Conservation (phyloP, 2,113 vertebrate genomes). For the Chascanopsetta lugubris region DNA sequence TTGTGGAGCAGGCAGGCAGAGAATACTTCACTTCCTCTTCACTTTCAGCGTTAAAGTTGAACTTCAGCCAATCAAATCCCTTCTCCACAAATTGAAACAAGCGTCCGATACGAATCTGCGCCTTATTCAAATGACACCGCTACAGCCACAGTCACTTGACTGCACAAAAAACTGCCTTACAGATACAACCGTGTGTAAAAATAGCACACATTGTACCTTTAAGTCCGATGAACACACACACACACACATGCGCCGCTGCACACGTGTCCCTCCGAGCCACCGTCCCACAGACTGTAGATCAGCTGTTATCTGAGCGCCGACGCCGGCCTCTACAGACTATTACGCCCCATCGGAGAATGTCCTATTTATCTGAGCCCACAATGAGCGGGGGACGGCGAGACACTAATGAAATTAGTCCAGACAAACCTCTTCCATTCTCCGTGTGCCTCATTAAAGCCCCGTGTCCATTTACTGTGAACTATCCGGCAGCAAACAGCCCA, state of each 20-base stretch:
- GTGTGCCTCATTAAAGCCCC: slow-evolving; percentile 63
- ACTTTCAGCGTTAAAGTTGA: not conserved
- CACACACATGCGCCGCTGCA: not conserved
- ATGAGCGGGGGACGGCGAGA: slow-evolving; percentile 49
- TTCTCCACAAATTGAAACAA: too few species aligned
- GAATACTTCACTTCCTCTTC: not conserved
- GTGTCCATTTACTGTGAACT: slow-evolving; percentile 45
- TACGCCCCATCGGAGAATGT: slow-evolving; percentile 39
- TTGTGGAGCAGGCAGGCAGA: too few species aligned
- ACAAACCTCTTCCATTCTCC: slow-evolving; percentile 59
- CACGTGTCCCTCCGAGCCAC: not conserved
- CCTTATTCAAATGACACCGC: not conserved
- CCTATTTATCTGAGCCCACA: slow-evolving; percentile 55
- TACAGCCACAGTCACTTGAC: not conserved
- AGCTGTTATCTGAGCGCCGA: slow-evolving; percentile 20
- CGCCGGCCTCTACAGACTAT: slow-evolving; percentile 31
- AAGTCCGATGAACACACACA: slow-evolving; percentile 19
- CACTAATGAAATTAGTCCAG: slow-evolving; percentile 66
- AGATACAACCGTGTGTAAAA: not conserved
- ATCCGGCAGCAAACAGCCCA: slow-evolving; percentile 25
- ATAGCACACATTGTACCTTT: not conserved
- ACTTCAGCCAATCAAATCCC: not conserved
- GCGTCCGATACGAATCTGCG: not conserved
- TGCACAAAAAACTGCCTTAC: not conserved
- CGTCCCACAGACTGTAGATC: slow-evolving; percentile 44